These are phyloP conservation scores for Amphipyra berbera DNA, from an alignment of 2,888 invertebrate species.

Conservation along the genomic window DNA sequence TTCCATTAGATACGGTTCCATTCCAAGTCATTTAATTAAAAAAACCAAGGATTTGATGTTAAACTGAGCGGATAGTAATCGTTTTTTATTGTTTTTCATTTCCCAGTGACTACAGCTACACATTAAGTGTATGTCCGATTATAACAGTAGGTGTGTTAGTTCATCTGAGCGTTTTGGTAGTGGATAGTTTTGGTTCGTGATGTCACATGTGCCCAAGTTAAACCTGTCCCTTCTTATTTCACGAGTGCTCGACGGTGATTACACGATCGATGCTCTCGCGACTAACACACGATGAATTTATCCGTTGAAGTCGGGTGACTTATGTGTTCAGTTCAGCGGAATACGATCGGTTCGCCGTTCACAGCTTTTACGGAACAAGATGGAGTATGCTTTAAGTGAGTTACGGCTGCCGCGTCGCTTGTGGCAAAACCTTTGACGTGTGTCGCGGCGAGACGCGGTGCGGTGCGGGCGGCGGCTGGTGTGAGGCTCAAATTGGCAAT, in stretches of 20 bases:
- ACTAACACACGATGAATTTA: background rate
- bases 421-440: background rate
- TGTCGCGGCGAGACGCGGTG: background rate
- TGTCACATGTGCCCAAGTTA: background rate
- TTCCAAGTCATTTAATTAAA: slow-evolving; percentile 17
- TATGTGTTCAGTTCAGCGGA: background rate
- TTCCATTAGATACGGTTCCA: slow-evolving; percentile 5
- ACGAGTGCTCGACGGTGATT: background rate
- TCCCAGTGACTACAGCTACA: slow-evolving; percentile 7
- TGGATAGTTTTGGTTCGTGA: background rate
- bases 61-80: slow-evolving; percentile 27
- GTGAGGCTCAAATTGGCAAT: slow-evolving; percentile 41
- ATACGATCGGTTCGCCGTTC: background rate
- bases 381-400: slow-evolving; percentile 7
- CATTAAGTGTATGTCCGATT: background rate
- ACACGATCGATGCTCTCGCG: background rate
- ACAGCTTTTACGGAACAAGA: slow-evolving; percentile 1
- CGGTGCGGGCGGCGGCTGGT: background rate
- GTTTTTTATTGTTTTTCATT: slow-evolving; percentile 6
- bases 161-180: too few species aligned
- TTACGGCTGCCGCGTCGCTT: background rate
- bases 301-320: background rate
- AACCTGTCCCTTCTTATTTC: background rate
- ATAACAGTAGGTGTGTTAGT: background rate
- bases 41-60: slow-evolving; percentile 15